Percentiles rank a stretch among this genome's conserved stretches.
Conservation (phyloP, 1,140 invertebrate species). For the Cyrtorhinus lividipennis region DNA sequence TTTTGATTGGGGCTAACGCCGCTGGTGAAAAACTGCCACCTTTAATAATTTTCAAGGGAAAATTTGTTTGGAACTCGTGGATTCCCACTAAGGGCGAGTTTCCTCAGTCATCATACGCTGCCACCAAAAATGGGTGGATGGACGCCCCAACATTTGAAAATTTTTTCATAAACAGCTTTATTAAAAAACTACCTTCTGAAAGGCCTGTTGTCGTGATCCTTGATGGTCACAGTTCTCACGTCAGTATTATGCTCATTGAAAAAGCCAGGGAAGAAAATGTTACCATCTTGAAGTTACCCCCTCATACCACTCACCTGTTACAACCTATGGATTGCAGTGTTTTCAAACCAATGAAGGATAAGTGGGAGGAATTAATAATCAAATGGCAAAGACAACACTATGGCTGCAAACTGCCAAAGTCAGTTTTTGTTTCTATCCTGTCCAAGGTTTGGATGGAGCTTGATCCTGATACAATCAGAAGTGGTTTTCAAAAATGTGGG, state of each 20-base stretch:
- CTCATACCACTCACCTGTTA: slow-evolving; percentile 22
- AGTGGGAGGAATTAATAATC: slow-evolving; percentile 22
- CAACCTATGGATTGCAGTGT: slow-evolving; percentile 22
- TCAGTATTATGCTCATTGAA: not conserved
- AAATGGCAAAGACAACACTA: slow-evolving; percentile 14
- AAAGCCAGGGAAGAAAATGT: slow-evolving; percentile 17
- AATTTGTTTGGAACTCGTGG: not conserved
- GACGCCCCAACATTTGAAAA: not conserved
- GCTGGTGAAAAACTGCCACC: not conserved
- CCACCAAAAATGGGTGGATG: not conserved
- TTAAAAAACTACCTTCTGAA: not conserved
- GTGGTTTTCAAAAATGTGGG: not conserved
- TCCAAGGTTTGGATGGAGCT: slow-evolving; percentile 3
- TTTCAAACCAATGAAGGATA: slow-evolving; percentile 19
- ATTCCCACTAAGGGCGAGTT: not conserved
- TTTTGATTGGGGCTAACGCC: not conserved
- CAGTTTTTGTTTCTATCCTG: not conserved
- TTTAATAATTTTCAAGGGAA: not conserved
- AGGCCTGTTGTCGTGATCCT: not conserved
- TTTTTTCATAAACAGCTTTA: not conserved
- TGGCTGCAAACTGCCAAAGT: slow-evolving; percentile 7
- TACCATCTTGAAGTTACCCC: slow-evolving; percentile 19
- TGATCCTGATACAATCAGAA: not conserved
- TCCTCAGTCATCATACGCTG: not conserved
- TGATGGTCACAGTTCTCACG: not conserved